Base-by-base conservation (phyloP, 2,797 vertebrate species). In the Gallinago stenura region DNA sequence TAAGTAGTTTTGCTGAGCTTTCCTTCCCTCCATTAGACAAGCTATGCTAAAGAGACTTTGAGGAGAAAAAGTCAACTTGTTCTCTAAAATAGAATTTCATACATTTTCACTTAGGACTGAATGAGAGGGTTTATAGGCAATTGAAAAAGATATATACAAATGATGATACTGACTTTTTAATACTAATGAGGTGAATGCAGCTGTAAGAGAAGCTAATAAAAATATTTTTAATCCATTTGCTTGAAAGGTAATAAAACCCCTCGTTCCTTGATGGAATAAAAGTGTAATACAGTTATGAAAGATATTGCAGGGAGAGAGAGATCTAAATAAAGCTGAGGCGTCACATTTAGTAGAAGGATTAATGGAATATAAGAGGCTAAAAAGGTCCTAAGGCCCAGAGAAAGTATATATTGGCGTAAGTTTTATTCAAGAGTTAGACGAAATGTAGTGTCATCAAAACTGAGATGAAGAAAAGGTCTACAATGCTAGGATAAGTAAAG, bases 161-260 rank as follows among this genome's bases (percentile, higher is more conserved):
- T 70, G 31, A 86, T 70, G 37, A 43, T 53, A 65, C 41, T 41
- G 76, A 64, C 43, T 53, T 77, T 93, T 73, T 46, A 80, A 82
- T 83, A 80, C 28, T 93, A 45, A 80, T 51, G 33, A 70, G 28
- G 20, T 88, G n/a, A 87, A 88, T 71, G 61, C 12, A 83, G 58
- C 64, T 91, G 28, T 68, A 72, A 89, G 50, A 77, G 20, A 64
- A 87, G 16, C 60, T 88, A 96, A 91, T 88, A 77, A 96, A 97
- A 92, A 93, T 65, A 81, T 83, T 90, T 77, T 72, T 95, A 97
- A 87, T 90, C 65, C 60, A 79, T 94, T 83, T 96, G 21, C 70
- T 91, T 87, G 73, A 64, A 90, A 87, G 87, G 66, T 73, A 89
- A 91, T 95, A 94, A 91, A 95, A 91, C 69, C 35, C 10, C 68